These are phyloP conservation scores for Silvanus unidentatus DNA, from an alignment of 2,888 invertebrate genomes.

Conservation along the genomic window DNA sequence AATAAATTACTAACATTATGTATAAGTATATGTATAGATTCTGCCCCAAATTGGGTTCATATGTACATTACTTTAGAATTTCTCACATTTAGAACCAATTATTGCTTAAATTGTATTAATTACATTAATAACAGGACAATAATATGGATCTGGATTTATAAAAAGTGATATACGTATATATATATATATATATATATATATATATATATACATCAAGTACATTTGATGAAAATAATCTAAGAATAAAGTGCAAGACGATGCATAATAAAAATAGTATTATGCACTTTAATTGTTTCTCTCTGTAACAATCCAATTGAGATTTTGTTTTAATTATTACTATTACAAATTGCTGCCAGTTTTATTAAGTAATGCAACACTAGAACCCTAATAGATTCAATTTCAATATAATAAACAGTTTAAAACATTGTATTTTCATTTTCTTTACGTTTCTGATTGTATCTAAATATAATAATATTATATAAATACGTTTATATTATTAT, in stretches of 20 bases:
- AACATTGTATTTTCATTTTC: slow-evolving; percentile 22
- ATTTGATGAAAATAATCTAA: no score
- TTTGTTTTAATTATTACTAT: slow-evolving; percentile 21
- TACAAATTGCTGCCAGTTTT: slow-evolving; percentile 16
- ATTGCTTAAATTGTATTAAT: background rate
- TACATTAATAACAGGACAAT: slow-evolving; percentile 16
- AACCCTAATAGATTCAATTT: slow-evolving; percentile 15
- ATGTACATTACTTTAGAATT: slow-evolving; percentile 1
- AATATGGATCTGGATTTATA: background rate
- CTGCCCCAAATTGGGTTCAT: no score
- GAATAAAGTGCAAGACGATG: no score
- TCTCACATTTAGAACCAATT: background rate
- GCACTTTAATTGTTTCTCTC: no score
- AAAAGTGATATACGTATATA: background rate
- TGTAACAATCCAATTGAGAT: slow-evolving; percentile 25
- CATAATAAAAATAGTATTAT: no score
- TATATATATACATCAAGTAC: no score
- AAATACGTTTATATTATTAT: slow-evolving; percentile 40
- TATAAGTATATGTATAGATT: no score
- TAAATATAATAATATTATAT: slow-evolving; percentile 41
- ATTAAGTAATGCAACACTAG: slow-evolving; percentile 8
- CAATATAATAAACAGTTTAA: slow-evolving; percentile 22
- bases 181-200: background rate
- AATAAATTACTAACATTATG: no score
- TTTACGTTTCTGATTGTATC: slow-evolving; percentile 36